Evolutionary conservation across 1,140 invertebrate genomes (phyloP).

Genomic region (Heliconius eleuchia): DNA sequence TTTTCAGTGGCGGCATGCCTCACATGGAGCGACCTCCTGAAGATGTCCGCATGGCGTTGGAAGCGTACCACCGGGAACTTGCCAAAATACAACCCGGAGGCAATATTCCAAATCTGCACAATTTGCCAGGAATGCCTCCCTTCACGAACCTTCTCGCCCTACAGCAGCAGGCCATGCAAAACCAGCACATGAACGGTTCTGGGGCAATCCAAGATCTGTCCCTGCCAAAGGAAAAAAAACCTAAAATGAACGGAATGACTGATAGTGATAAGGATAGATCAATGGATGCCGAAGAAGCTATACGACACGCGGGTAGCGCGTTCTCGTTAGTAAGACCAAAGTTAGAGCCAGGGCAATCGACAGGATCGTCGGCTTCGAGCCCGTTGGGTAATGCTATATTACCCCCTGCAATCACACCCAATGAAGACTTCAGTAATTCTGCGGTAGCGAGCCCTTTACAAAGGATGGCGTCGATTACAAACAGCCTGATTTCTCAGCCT

Average conservation of each 20-base stretch:
- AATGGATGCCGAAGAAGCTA: constrained; percentile 84
- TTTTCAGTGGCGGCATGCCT: constrained; percentile 87
- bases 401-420: constrained; percentile 89
- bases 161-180: constrained; percentile 88
- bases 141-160: constrained; percentile 86
- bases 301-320: constrained; percentile 91
- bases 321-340: constrained; percentile 92
- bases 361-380: constrained; percentile 86
- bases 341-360: constrained; percentile 86
- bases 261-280: constrained; percentile 85
- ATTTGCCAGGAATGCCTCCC: constrained; percentile 82
- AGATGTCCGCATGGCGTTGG: constrained; percentile 93
- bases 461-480: constrained; percentile 98
- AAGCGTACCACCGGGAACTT: constrained; percentile 95
- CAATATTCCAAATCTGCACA: constrained; percentile 82
- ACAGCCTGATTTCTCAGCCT: constrained; percentile 96
- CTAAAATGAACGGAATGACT: constrained; percentile 87
- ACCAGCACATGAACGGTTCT: constrained; percentile 82
- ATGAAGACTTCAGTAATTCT: constrained; percentile 88
- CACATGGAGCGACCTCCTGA: constrained; percentile 84
- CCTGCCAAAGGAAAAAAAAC: constrained; percentile 88
- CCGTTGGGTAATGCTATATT: constrained; percentile 91
- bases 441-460: constrained; percentile 95
- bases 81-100: constrained; percentile 89
- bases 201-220: constrained; percentile 92